These are phyloP conservation scores for Hyposmocoma kahamanoa DNA, from an alignment of 1,140 invertebrate species.

Conservation along the genomic window DNA sequence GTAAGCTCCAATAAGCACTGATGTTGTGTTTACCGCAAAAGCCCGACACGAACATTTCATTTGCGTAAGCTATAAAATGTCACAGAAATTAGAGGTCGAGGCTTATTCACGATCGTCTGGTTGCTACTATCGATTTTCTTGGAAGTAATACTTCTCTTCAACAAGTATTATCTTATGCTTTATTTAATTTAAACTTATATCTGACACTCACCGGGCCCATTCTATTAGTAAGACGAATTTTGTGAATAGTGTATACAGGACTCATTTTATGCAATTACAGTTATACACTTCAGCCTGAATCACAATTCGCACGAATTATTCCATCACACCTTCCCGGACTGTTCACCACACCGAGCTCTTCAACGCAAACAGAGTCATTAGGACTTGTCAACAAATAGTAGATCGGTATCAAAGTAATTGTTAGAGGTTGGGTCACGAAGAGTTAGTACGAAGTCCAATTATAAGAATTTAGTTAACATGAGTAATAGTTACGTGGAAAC, in stretches of 20 bases:
- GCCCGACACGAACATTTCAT: too few species aligned
- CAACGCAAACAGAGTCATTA: conserved; percentile 49
- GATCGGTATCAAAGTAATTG: conserved; percentile 57
- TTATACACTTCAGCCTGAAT: not conserved
- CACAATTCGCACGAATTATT: conserved; percentile 18
- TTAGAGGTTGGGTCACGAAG: conserved; percentile 43
- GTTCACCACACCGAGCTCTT: conserved; percentile 26
- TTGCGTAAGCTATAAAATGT: too few species aligned
- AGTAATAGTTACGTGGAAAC: conserved; percentile 23
- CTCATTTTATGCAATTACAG: conserved; percentile 30
- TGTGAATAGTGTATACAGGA: conserved; percentile 44
- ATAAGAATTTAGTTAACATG: conserved; percentile 45
- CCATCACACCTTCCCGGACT: conserved; percentile 25
- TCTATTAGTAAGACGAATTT: conserved; percentile 32
- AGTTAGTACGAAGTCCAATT: conserved; percentile 44
- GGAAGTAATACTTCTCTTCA: too few species aligned
- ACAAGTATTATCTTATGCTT: too few species aligned
- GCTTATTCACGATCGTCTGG: too few species aligned
- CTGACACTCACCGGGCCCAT: conserved; percentile 43
- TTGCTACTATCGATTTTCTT: too few species aligned
- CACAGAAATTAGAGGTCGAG: too few species aligned
- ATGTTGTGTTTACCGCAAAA: too few species aligned
- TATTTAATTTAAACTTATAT: too few species aligned
- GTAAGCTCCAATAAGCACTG: too few species aligned
- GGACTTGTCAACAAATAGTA: conserved; percentile 38